phyloP scores from a whole-genome alignment of 2,888 invertebrate genomes.

The Sipha maydis region DNA sequence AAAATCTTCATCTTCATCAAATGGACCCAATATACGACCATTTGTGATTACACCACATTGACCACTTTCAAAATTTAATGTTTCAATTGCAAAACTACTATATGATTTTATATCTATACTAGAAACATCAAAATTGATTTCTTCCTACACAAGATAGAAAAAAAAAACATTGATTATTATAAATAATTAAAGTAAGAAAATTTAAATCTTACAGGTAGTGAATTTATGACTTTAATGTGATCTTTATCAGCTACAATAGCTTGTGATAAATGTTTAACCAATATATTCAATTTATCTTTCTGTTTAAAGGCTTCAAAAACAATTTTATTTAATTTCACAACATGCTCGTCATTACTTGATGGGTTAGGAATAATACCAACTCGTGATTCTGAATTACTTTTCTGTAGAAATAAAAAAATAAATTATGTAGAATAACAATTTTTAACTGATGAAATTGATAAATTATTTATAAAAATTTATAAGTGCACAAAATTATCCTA shows the following conservation, averaged over 20 bases:
- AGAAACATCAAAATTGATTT: conserved; percentile 40
- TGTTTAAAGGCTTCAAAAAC: conserved; percentile 74
- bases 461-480: too few species aligned
- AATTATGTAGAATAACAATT: too few species aligned
- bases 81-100: conserved; percentile 18
- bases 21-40: conserved; percentile 88
- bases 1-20: conserved; percentile 79
- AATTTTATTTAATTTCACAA: conserved; percentile 71
- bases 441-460: too few species aligned
- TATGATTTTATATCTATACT: conserved; percentile 35
- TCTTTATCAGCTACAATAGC: conserved; percentile 39
- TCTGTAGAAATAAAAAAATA: conserved; percentile 68
- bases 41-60: conserved; percentile 84
- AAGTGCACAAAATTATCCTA: too few species aligned
- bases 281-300: conserved; percentile 67
- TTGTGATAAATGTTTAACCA: conserved; percentile 39
- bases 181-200: not conserved
- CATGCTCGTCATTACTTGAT: conserved; percentile 54
- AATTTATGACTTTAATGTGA: conserved; percentile 41
- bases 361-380: conserved; percentile 73
- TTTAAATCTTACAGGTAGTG: conserved; percentile 38
- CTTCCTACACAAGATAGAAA: conserved; percentile 32
- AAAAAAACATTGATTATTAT: not conserved
- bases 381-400: conserved; percentile 76
- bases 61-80: conserved; percentile 75